Evolutionary conservation across 2,888 invertebrate genomes (phyloP).

Genomic region (Parthenolecanium corni): DNA sequence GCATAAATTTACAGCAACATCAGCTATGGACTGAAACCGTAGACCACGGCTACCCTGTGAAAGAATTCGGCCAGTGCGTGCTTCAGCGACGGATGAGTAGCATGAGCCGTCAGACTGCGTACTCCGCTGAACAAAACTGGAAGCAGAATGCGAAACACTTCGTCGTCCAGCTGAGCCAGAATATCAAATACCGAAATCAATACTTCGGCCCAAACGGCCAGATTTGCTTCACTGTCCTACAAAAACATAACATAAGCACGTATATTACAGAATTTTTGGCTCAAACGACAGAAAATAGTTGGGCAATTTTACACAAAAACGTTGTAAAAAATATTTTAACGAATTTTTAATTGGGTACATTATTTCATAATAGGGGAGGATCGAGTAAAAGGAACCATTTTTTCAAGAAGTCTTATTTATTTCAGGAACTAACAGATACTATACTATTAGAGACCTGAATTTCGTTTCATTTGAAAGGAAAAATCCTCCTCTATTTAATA

Average conservation of each 20-base stretch:
- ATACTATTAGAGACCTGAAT: too few species aligned
- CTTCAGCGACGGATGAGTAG: constrained; percentile 45
- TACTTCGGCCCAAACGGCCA: constrained; percentile 72
- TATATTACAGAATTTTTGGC: too few species aligned
- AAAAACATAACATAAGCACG: not conserved
- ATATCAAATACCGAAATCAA: constrained; percentile 75
- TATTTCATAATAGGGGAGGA: too few species aligned
- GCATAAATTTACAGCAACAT: constrained; percentile 17
- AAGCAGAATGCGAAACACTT: constrained; percentile 44
- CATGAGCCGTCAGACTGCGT: constrained; percentile 46
- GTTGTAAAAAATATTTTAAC: not conserved
- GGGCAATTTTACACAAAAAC: not conserved
- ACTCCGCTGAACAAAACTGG: constrained; percentile 48
- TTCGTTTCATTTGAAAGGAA: too few species aligned
- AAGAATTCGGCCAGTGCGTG: constrained; percentile 46
- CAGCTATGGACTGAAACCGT: constrained; percentile 39
- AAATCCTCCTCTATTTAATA: too few species aligned
- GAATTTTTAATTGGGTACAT: too few species aligned
- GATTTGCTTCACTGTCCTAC: constrained; percentile 70
- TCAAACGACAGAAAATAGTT: too few species aligned
- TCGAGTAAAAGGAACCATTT: too few species aligned
- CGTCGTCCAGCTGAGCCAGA: constrained; percentile 41
- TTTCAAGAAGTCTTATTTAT: too few species aligned
- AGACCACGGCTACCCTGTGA: constrained; percentile 43
- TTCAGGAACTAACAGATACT: too few species aligned